Conservation (phyloP, 2,888 invertebrate species). For the Aethes cnicana region DNA sequence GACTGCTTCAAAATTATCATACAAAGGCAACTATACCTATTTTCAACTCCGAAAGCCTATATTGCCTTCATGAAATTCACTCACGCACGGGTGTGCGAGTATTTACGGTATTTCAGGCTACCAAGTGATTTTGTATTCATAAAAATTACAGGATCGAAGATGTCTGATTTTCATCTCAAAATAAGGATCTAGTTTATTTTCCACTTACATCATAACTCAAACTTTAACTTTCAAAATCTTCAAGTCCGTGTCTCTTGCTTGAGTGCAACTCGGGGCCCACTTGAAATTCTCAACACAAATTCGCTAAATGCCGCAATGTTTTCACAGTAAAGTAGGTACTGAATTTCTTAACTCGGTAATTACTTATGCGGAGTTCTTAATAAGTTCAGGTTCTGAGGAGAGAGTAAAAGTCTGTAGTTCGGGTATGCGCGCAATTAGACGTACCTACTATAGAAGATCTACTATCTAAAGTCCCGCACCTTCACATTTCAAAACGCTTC, state of each 20-base stretch:
- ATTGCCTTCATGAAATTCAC: no score
- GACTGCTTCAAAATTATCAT: no score
- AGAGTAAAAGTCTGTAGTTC: constrained; percentile 35
- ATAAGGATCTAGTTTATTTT: neutral
- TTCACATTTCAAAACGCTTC: no score
- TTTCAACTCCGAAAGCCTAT: no score
- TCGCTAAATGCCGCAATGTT: constrained; percentile 54
- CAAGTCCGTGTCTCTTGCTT: constrained; percentile 3
- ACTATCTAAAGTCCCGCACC: no score
- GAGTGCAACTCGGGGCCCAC: constrained; percentile 21
- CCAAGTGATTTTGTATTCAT: no score
- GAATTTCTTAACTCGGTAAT: constrained; percentile 65
- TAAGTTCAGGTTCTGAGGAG: constrained; percentile 39
- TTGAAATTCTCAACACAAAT: constrained; percentile 46
- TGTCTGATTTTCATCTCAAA: neutral
- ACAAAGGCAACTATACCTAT: no score
- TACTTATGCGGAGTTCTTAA: constrained; percentile 57
- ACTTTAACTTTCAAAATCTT: neutral
- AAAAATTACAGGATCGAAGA: no score
- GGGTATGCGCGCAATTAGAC: constrained; percentile 23
- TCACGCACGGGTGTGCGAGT: no score
- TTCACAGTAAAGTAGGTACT: constrained; percentile 45
- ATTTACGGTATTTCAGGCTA: no score
- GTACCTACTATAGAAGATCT: constrained; percentile 16
- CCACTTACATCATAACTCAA: no score